phyloP scores from a whole-genome alignment of 2,797 vertebrate genomes.

The Urosaurus nigricauda region DNA sequence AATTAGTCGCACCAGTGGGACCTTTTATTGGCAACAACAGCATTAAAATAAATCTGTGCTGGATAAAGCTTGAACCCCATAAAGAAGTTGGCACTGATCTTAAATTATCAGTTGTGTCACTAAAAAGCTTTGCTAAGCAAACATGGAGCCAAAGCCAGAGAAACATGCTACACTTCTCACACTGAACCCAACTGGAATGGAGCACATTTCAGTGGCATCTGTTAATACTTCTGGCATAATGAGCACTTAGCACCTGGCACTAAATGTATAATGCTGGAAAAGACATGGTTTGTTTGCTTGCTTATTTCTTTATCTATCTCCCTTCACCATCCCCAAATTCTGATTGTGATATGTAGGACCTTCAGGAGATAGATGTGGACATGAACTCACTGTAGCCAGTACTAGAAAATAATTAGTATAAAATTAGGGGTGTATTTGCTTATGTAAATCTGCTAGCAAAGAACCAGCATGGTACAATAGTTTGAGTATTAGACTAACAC shows the following conservation, averaged over 20 bases:
- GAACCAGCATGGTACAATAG: too few relatives aligned
- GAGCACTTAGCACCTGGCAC: neutral
- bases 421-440: neutral
- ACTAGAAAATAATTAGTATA: neutral
- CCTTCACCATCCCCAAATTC: neutral
- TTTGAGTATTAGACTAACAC: too few relatives aligned
- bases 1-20: constrained; percentile 14
- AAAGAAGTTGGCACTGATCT: constrained; percentile 24
- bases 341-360: neutral
- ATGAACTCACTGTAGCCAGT: neutral
- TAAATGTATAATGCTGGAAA: constrained; percentile 5
- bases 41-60: neutral
- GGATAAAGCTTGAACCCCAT: neutral
- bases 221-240: neutral
- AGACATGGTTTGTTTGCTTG: neutral
- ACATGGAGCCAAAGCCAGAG: constrained; percentile 2
- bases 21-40: neutral
- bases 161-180: constrained; percentile 15
- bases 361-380: neutral
- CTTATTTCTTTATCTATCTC: neutral
- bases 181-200: neutral
- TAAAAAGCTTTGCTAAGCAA: constrained; percentile 11
- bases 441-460: neutral
- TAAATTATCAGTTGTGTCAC: constrained; percentile 2
- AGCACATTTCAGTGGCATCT: constrained; percentile 14